phyloP scores from a whole-genome alignment of 2,797 vertebrate genomes.

The Tarsius wallacei region DNA sequence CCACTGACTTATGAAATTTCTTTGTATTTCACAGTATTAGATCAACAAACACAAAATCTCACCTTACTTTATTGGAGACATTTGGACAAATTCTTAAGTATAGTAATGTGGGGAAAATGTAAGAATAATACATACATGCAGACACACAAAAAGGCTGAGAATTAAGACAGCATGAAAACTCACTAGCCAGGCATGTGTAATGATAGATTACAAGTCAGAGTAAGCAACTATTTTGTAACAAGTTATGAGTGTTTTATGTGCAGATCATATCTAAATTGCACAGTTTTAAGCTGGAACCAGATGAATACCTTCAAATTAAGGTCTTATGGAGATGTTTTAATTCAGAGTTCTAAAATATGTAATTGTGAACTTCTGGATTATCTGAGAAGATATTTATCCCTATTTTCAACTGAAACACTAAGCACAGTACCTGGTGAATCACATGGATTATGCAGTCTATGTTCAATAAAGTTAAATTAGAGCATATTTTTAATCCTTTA shows the following conservation, averaged over 20 bases:
- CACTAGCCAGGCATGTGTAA: not conserved
- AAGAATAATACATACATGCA: not conserved
- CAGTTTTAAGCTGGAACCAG: conserved; percentile 42
- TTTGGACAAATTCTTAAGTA: not conserved
- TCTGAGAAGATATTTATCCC: not conserved
- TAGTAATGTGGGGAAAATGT: not conserved
- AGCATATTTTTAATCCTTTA: not conserved
- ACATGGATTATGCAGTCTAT: not conserved
- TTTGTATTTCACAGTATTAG: conserved; percentile 9
- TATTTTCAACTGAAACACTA: not conserved
- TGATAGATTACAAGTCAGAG: conserved; percentile 22
- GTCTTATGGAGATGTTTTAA: not conserved
- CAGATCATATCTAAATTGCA: conserved; percentile 63
- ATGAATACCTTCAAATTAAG: conserved; percentile 46
- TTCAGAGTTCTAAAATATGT: conserved; percentile 1
- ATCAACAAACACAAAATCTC: conserved; percentile 3
- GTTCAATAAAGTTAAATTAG: conserved; percentile 32
- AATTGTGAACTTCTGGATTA: not conserved
- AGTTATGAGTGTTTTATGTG: conserved; percentile 1
- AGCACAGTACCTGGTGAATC: not conserved
- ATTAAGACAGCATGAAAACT: not conserved
- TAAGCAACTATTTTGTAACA: conserved; percentile 42
- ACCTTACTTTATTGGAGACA: not conserved
- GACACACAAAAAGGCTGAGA: not conserved
- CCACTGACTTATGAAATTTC: not conserved